Evolutionary conservation across 2,888 invertebrate genomes (phyloP), one percentile per base, ranked within the genome.

Genomic region (Drosophila monieri): DNA sequence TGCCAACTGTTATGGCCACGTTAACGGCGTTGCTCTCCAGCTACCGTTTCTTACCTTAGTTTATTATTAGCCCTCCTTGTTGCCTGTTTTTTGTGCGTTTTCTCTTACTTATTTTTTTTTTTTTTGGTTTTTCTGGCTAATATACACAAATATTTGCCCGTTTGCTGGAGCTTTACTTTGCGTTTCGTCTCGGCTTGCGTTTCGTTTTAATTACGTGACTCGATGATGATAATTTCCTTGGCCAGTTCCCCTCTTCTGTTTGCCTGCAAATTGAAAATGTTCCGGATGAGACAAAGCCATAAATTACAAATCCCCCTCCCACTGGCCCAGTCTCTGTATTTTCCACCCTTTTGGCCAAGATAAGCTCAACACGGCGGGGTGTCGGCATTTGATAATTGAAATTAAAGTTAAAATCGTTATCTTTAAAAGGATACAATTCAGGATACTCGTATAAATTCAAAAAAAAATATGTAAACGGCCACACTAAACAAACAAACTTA

Each of bases 201-300:
- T 77, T 69, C 77, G 78, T 60, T 84, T 85, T 80, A 79, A 79
- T 79, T 79, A 84, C 64, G 68, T 51, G 60, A 46, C 78, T 65
- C 61, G 43, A 43, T 59, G 39, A 53, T 70, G 57, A 25, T 48
- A 46, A 62, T 70, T 57, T 55, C 21, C 35, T 44, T 58, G 51
- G 55, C 64, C 21, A 69, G 25, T 58, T 59, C 32, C 30, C 39
- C 18, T 41, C 32, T 47, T 30, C 23, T 58, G 48, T 53, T 43
- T 80, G 69, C 78, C 85, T 78, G 76, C 54, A 69, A 80, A 80
- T 78, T 75, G 75, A 69, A 78, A 73, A 66, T 75, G 68, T 84
- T 78, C 49, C 64, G 76, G 55, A 65, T 76, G 61, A 66, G 51
- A 58, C 57, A 67, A 61, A 62, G 62, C 47, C 72, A 78, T 80